Evolutionary conservation across 2,888 invertebrate genomes (phyloP).

Genomic region (Chrysotoxum bicinctum): DNA sequence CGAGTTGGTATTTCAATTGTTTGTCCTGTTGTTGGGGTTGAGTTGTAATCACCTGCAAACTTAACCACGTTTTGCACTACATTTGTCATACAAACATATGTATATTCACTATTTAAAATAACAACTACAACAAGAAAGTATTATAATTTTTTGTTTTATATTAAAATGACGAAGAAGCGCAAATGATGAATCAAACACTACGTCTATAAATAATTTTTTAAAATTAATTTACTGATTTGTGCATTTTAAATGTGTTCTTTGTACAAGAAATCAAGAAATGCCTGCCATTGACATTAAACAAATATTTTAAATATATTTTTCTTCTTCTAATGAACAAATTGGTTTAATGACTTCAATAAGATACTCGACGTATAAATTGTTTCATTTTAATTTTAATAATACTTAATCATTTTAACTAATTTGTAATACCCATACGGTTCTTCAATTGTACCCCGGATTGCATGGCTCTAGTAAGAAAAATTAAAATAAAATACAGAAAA

Average conservation of each 20-base stretch:
- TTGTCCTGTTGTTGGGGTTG: background rate
- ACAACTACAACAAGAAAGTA: background rate
- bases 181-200: slow-evolving; percentile 50
- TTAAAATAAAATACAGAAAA: background rate
- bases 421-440: too few species aligned
- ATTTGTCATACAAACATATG: background rate
- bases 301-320: background rate
- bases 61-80: background rate
- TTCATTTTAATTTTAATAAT: background rate
- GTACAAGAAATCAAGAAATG: background rate
- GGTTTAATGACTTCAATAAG: background rate
- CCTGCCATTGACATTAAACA: background rate
- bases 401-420: background rate
- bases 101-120: background rate
- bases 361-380: background rate
- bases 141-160: background rate
- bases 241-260: background rate
- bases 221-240: background rate
- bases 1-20: background rate
- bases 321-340: background rate
- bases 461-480: background rate
- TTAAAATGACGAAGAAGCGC: slow-evolving; percentile 54
- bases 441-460: background rate
- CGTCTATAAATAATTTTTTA: background rate
- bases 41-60: background rate